A percentile compares a stretch with the other conserved stretches of the same genome.
Evolutionary conservation across 2,113 vertebrate species (phyloP).

Genomic region (Erythrocercus mccallii): DNA sequence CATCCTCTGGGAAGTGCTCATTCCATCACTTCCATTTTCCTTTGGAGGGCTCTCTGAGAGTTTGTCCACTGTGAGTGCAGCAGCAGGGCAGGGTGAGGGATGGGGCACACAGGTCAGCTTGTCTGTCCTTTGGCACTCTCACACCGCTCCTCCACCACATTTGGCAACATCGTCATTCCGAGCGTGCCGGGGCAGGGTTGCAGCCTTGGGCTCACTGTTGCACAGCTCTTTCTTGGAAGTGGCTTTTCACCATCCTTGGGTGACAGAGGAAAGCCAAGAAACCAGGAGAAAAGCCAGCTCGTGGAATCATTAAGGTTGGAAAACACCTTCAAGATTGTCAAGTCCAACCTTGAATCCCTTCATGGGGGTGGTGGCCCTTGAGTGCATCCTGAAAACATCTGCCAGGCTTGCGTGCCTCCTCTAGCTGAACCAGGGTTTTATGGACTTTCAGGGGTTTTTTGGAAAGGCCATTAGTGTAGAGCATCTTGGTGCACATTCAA

Average conservation of each 20-base stretch:
- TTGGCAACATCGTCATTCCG: fast-evolving
- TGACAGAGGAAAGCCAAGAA: neutral
- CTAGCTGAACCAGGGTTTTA: neutral
- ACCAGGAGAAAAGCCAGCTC: neutral
- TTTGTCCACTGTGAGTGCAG: fast-evolving
- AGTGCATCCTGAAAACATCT: neutral
- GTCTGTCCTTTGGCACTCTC: neutral
- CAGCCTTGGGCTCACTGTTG: neutral
- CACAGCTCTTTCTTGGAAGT: neutral
- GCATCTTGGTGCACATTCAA: neutral
- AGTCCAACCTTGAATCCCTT: neutral
- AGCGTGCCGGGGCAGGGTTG: neutral
- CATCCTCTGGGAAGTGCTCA: neutral
- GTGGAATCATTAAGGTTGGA: neutral
- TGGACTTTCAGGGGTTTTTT: fast-evolving
- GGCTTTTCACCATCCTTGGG: neutral
- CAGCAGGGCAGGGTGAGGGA: neutral
- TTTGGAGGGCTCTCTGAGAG: neutral
- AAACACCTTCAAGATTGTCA: neutral
- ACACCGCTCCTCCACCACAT: fast-evolving
- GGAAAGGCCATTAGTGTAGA: neutral
- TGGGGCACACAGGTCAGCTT: neutral
- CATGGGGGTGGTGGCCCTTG: neutral
- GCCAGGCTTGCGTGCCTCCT: neutral
- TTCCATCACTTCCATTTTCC: neutral